These are phyloP conservation scores for Lutraria rhynchaena DNA, from an alignment of 1,140 invertebrate genomes.

Conservation along the genomic window DNA sequence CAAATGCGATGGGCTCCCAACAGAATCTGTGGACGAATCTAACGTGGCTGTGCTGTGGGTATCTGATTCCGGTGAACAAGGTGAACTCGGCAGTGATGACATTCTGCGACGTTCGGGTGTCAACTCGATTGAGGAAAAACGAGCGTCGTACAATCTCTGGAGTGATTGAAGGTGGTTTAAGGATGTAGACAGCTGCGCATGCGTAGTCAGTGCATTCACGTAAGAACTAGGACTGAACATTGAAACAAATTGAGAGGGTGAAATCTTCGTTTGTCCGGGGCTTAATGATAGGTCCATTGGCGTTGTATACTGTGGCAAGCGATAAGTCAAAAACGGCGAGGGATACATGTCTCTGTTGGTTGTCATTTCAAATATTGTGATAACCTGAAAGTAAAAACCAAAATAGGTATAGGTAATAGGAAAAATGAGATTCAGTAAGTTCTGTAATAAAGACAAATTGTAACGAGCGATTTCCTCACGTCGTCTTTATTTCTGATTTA, in stretches of 20 bases:
- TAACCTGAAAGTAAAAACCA: not conserved
- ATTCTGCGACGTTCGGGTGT: conserved; percentile 1
- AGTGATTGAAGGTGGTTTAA: not conserved
- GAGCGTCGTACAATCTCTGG: not conserved
- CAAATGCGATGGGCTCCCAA: not conserved
- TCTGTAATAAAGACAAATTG: no score
- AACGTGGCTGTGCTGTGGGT: not conserved
- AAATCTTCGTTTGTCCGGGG: not conserved
- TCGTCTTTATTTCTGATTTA: no score
- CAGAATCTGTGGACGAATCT: conserved; percentile 7
- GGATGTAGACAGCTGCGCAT: not conserved
- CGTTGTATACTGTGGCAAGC: not conserved
- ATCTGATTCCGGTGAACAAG: conserved; percentile 2
- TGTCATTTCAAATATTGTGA: not conserved
- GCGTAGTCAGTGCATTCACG: conserved; percentile 10
- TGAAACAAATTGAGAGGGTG: no score
- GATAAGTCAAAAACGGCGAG: not conserved
- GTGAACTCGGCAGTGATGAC: conserved; percentile 21
- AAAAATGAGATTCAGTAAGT: no score
- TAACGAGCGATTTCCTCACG: no score
- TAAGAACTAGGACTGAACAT: not conserved
- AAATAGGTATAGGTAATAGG: no score
- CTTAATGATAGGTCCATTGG: not conserved
- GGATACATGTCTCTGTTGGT: not conserved
- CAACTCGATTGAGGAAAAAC: not conserved